phyloP scores from a whole-genome alignment of 2,888 invertebrate genomes.

The Julus scanicus region DNA sequence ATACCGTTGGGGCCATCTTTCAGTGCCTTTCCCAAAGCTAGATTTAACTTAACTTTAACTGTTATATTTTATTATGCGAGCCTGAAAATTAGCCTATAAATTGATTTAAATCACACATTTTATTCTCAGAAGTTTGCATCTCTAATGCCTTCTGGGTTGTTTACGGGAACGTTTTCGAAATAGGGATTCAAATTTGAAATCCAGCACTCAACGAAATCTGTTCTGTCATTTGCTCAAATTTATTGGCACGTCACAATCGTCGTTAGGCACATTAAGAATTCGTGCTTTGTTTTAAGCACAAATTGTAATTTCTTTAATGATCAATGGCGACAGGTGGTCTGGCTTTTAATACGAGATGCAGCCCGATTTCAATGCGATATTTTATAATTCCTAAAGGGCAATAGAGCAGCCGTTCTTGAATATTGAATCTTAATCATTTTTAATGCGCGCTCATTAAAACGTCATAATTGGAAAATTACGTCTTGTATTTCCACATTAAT shows the following conservation, averaged over 20 bases:
- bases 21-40: background rate
- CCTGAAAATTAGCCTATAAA: background rate
- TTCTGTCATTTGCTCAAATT: background rate
- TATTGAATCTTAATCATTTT: conserved; percentile 6
- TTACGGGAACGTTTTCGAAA: background rate
- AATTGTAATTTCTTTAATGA: background rate
- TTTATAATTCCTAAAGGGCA: background rate
- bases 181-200: background rate
- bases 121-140: background rate
- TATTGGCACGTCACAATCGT: background rate
- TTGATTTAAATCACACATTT: background rate
- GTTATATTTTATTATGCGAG: background rate
- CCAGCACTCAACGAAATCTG: background rate
- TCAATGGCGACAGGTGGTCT: conserved; percentile 22
- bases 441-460: background rate
- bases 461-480: conserved; percentile 17
- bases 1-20: background rate
- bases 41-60: background rate
- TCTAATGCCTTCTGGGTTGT: background rate
- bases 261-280: background rate
- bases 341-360: background rate
- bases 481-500: background rate
- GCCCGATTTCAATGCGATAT: background rate
- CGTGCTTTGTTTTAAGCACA: background rate
- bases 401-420: background rate